These are phyloP conservation scores for Pangasianodon hypophthalmus DNA, from an alignment of 2,113 vertebrate genomes.

Conservation along the genomic window DNA sequence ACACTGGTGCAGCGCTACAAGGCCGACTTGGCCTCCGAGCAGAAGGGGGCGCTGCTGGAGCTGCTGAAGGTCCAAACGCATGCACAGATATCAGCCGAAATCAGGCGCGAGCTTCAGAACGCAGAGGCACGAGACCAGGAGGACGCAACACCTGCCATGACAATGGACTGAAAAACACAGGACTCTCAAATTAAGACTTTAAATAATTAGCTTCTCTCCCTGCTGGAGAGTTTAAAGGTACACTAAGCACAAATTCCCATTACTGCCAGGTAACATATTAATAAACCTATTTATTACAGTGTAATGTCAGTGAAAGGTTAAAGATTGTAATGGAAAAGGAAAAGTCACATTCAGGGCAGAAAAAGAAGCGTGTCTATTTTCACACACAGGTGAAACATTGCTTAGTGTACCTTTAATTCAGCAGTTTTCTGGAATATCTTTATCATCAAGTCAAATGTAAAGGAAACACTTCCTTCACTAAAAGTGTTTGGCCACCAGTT, in stretches of 20 bases:
- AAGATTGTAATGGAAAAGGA: neutral
- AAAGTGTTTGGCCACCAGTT: neutral
- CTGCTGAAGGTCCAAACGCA: slow-evolving; percentile 89
- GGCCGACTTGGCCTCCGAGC: slow-evolving; percentile 89
- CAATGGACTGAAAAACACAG: slow-evolving; percentile 64
- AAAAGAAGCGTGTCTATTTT: neutral
- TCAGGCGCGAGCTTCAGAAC: slow-evolving; percentile 87
- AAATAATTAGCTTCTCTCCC: no score
- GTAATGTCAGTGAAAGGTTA: neutral
- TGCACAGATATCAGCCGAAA: slow-evolving; percentile 79
- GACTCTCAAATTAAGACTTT: neutral
- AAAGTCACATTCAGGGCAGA: neutral
- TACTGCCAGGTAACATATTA: neutral
- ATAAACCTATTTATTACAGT: neutral
- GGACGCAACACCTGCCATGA: slow-evolving; percentile 70
- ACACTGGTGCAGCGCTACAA: slow-evolving; percentile 93
- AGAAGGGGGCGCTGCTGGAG: slow-evolving; percentile 87
- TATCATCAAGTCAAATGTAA: neutral
- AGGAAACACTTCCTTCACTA: neutral
- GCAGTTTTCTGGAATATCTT: neutral
- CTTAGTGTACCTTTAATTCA: neutral
- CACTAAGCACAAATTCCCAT: neutral
- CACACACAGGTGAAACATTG: neutral
- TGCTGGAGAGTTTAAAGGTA: neutral
- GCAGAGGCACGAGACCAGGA: slow-evolving; percentile 84